Evolutionary conservation across 2,888 invertebrate species (phyloP).

Genomic region (Polyommatus iphigenia): DNA sequence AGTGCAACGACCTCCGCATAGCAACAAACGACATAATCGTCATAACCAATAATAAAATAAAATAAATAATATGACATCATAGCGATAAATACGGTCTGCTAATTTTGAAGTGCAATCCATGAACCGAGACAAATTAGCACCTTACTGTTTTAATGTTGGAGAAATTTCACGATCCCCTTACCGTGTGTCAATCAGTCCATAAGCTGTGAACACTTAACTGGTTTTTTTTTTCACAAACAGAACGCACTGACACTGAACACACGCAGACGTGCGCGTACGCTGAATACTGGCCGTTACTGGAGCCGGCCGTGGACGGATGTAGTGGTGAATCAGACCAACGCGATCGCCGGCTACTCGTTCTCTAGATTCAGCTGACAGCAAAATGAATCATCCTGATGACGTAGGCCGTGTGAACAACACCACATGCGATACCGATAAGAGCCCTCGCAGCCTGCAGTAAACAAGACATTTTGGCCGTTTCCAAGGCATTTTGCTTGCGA

Average conservation of each 20-base stretch:
- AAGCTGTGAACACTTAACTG: not conserved
- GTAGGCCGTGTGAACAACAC: constrained; percentile 23
- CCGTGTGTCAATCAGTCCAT: constrained; percentile 26
- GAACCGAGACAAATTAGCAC: not conserved
- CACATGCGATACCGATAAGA: constrained; percentile 10
- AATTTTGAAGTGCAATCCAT: constrained; percentile 4
- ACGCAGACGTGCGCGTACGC: constrained; percentile 66
- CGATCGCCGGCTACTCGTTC: constrained; percentile 56
- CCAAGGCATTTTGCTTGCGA: not conserved
- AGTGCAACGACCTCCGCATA: constrained; percentile 22
- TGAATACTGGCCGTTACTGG: constrained; percentile 51
- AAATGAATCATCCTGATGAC: constrained; percentile 41
- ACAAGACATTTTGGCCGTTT: not conserved
- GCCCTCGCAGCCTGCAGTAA: not conserved
- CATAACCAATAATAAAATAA: constrained; percentile 22
- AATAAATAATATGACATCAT: constrained; percentile 25
- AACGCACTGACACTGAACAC: constrained; percentile 64
- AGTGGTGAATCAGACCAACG: constrained; percentile 63
- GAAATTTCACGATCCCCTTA: not conserved
- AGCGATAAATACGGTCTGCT: constrained; percentile 18
- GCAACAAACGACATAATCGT: constrained; percentile 15
- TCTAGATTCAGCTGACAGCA: constrained; percentile 52
- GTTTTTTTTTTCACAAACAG: constrained; percentile 44
- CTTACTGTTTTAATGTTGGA: not conserved
- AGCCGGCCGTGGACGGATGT: constrained; percentile 59